Base-by-base conservation (phyloP, 2,888 invertebrate species). In the Onthophagus sagittarius region DNA sequence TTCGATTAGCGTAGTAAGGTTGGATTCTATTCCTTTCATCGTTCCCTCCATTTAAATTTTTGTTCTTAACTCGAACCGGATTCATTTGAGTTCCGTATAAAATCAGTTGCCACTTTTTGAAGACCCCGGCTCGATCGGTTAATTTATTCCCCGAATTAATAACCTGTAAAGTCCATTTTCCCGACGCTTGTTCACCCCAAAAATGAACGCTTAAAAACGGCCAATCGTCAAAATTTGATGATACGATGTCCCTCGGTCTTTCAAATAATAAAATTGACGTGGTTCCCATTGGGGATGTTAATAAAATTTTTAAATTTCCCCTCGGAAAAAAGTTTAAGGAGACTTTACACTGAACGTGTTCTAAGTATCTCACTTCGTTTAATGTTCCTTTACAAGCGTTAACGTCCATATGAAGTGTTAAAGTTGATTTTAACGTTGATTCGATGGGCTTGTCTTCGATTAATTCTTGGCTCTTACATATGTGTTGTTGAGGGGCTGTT, bases 181-280 rank as follows among this genome's bases (percentile, higher is more conserved):
- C 96, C 82, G 94, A 93, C 64, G 94, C 93, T 79, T 93, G 94
- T 85, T 95, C 96, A 13, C 99, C 99, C 99, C 99, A 99, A 86
- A 95, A 98, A 83, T 99, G 99, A 6, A 99, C 98, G 80, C 97
- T 97, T 79, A 99, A 89, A 89, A 99, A 99, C 11, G 99, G 98
- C 99, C 99, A 99, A 83, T 98, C 96, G 84, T 97, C 96, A 85
- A 99, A 99, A 82, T 96, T 96, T 23, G 96, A 95, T 83, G 94
- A 94, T 71, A 94, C 91, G 64, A 95, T 94, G 84, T 98, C 98
- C 72, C 96, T 89, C 0, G 97, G 97, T 77, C 99, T 89, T 82
- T 97, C 97, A 82, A 98, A 98, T 69, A 99, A 88, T 74, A 99
- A 87, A 0, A 96, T 95, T 6, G 98, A 97, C 0, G 92, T 91